phyloP scores from a whole-genome alignment of 2,888 invertebrate genomes.

The Coremacera marginata region DNA sequence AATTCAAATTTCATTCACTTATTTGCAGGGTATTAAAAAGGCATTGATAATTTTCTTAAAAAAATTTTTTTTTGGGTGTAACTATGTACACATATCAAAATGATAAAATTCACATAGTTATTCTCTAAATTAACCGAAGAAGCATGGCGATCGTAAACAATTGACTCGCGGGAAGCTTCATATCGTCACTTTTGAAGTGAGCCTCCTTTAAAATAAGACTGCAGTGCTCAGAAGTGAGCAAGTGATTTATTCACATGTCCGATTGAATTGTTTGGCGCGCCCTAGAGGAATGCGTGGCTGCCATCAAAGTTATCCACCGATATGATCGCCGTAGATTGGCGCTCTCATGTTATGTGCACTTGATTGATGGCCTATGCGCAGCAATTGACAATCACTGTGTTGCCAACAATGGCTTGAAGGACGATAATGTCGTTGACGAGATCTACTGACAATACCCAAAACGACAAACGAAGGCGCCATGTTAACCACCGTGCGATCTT shows the following conservation, averaged over 20 bases:
- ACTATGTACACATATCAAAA: too few species aligned
- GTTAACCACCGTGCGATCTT: constrained; percentile 50
- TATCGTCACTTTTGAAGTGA: constrained; percentile 25
- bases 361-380: constrained; percentile 69
- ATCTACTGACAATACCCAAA: constrained; percentile 58
- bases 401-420: constrained; percentile 34
- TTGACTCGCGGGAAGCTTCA: constrained; percentile 1
- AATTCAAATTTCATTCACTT: too few species aligned
- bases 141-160: neutral
- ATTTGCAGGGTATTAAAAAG: too few species aligned
- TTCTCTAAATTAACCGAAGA: too few species aligned
- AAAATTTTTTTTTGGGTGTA: too few species aligned
- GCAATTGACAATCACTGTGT: constrained; percentile 66
- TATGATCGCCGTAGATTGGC: constrained; percentile 31
- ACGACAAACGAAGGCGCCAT: constrained; percentile 68
- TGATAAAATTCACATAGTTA: too few species aligned
- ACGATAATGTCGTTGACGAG: constrained; percentile 29
- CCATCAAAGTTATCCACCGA: constrained; percentile 17
- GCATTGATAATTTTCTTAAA: too few species aligned
- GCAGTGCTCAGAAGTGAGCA: constrained; percentile 15
- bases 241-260: constrained; percentile 65
- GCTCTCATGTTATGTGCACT: constrained; percentile 57
- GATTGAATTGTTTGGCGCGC: constrained; percentile 69
- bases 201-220: constrained; percentile 9
- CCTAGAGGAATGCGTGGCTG: constrained; percentile 45